phyloP scores from a whole-genome alignment of 2,888 invertebrate genomes.

The Gryllus longicercus region DNA sequence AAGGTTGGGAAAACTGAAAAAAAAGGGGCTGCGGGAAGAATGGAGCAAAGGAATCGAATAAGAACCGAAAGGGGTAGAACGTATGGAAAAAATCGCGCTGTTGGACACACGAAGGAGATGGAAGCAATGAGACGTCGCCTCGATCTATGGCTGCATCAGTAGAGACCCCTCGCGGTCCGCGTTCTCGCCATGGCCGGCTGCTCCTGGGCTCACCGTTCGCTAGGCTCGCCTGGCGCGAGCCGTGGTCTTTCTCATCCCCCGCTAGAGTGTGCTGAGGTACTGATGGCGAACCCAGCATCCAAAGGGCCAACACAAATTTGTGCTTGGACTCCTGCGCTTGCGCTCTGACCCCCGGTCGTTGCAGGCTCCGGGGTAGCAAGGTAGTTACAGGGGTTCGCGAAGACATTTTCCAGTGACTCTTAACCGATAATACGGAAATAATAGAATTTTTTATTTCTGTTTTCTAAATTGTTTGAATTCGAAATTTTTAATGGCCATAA shows the following conservation, averaged over 20 bases:
- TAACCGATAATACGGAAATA: too few relatives aligned
- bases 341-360: too few relatives aligned
- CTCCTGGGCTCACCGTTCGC: neutral
- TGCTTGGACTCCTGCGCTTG: too few relatives aligned
- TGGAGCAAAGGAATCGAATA: neutral
- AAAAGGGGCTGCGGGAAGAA: neutral
- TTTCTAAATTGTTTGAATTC: too few relatives aligned
- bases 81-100: neutral
- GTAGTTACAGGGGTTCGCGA: too few relatives aligned
- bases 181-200: slow-evolving; percentile 7
- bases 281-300: neutral
- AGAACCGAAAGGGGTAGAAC: neutral
- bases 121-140: neutral
- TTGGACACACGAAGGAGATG: neutral
- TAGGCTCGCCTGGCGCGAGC: neutral
- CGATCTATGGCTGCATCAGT: neutral
- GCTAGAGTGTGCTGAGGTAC: slow-evolving; percentile 8
- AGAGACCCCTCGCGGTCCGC: neutral
- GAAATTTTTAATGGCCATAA: too few relatives aligned
- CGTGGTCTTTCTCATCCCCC: neutral
- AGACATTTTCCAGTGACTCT: too few relatives aligned
- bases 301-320: too few relatives aligned
- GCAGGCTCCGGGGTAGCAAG: too few relatives aligned
- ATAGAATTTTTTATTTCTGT: too few relatives aligned
- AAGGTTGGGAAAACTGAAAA: neutral